A percentile compares a stretch with the other conserved stretches of the same genome.
These are phyloP conservation scores for Argyra leucocephala DNA, from an alignment of 2,888 invertebrate genomes.

Conservation along the genomic window DNA sequence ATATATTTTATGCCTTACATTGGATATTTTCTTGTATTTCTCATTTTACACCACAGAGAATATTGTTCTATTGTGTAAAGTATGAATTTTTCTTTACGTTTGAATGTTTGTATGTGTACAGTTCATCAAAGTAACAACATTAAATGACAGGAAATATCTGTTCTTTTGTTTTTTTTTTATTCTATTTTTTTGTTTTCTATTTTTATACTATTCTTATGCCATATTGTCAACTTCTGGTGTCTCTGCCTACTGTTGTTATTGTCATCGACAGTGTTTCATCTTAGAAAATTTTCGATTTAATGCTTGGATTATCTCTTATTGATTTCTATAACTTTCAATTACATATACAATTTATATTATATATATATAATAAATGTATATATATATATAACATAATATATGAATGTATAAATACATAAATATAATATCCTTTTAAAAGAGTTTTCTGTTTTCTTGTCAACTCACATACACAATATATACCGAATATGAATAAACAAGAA, in stretches of 20 bases:
- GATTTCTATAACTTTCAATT: background rate
- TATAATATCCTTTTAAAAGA: background rate
- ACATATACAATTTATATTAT: background rate
- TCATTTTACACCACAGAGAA: no score
- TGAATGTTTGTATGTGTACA: no score
- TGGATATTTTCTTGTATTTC: no score
- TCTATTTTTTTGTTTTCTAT: no score
- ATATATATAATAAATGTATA: background rate
- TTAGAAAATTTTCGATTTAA: background rate
- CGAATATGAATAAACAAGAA: background rate
- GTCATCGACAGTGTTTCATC: background rate
- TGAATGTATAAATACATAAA: background rate
- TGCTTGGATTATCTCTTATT: slow-evolving; percentile 3
- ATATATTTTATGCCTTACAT: no score
- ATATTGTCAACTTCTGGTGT: no score
- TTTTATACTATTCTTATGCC: no score
- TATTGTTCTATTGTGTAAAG: no score
- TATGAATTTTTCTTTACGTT: no score
- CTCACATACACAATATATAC: background rate
- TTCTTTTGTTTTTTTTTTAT: no score
- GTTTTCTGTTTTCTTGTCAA: background rate
- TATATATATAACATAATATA: background rate
- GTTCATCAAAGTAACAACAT: no score
- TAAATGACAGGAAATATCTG: no score
- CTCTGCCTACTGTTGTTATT: background rate